phyloP scores from a whole-genome alignment of 2,113 vertebrate species.

The Scomber scombrus region DNA sequence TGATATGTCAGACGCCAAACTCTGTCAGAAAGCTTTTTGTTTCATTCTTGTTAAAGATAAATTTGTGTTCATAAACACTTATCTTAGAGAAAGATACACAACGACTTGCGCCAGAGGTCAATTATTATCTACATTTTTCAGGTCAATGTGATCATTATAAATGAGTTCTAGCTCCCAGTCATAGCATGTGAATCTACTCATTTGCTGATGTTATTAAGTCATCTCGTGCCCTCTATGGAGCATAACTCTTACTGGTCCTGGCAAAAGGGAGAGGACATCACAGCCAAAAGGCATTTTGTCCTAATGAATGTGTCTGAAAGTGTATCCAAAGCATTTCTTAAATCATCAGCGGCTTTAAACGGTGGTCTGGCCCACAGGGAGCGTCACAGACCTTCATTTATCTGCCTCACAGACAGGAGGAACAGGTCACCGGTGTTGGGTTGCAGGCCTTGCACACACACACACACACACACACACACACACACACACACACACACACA shows the following conservation, averaged over 20 bases:
- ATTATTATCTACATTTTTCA: constrained; percentile 14
- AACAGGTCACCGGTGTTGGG: constrained; percentile 34
- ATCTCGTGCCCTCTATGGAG: constrained; percentile 25
- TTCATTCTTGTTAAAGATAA: constrained; percentile 13
- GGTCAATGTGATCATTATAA: constrained; percentile 24
- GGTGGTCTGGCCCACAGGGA: constrained; percentile 39
- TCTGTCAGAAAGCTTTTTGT: constrained; percentile 19
- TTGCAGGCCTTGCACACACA: constrained; percentile 26
- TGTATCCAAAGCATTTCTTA: constrained; percentile 63
- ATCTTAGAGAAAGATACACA: constrained; percentile 6
- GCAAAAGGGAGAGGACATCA: neutral
- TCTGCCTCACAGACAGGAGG: constrained; percentile 36
- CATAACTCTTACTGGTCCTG: constrained; percentile 43
- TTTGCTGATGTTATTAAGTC: constrained; percentile 46
- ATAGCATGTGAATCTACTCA: constrained; percentile 15
- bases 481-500: neutral
- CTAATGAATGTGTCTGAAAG: constrained; percentile 64
- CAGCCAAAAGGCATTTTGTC: constrained; percentile 46
- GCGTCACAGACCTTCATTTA: constrained; percentile 23
- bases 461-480: neutral
- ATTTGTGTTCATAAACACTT: constrained; percentile 26
- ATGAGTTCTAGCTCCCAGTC: constrained; percentile 14
- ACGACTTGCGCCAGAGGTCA: constrained; percentile 21
- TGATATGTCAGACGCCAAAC: constrained; percentile 29
- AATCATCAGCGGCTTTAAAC: constrained; percentile 53